These are phyloP conservation scores for Florisuga fusca DNA, from an alignment of 2,797 vertebrate species.

Conservation along the genomic window DNA sequence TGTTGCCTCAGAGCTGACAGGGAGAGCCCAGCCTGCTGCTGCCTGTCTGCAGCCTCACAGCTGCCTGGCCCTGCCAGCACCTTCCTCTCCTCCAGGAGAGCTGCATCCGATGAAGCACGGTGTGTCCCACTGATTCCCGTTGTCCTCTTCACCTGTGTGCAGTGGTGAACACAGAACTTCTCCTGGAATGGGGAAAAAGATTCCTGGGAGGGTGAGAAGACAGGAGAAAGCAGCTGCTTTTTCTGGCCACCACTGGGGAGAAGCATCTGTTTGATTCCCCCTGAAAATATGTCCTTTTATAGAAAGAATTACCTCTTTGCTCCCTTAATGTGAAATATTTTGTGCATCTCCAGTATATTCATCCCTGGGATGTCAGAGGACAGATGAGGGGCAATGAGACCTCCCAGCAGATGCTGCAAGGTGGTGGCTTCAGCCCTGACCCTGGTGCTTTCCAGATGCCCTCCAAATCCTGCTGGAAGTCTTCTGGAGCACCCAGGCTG, in stretches of 20 bases:
- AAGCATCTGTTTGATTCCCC: not conserved
- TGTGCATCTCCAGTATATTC: not conserved
- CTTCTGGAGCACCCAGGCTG: not conserved
- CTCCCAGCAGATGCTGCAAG: not conserved
- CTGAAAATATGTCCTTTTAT: not conserved
- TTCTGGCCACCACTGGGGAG: not conserved
- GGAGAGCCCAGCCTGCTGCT: not conserved
- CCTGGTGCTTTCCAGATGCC: not conserved
- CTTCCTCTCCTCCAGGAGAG: not conserved
- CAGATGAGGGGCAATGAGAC: not conserved
- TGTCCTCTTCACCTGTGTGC: not conserved
- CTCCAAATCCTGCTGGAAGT: rapidly evolving
- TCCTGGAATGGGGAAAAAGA: not conserved
- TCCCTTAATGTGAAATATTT: not conserved
- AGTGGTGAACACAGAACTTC: not conserved
- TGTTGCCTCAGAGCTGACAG: constrained; percentile 31
- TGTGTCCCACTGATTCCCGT: not conserved
- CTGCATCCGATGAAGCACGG: not conserved
- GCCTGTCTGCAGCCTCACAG: not conserved
- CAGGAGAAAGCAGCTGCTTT: not conserved
- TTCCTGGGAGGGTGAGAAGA: not conserved
- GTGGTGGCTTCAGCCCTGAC: not conserved
- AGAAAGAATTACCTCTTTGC: not conserved
- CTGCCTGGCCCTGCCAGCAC: rapidly evolving
- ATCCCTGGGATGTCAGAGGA: not conserved